These are phyloP conservation scores for Agrilus planipennis DNA, from an alignment of 1,140 invertebrate genomes.

Conservation along the genomic window DNA sequence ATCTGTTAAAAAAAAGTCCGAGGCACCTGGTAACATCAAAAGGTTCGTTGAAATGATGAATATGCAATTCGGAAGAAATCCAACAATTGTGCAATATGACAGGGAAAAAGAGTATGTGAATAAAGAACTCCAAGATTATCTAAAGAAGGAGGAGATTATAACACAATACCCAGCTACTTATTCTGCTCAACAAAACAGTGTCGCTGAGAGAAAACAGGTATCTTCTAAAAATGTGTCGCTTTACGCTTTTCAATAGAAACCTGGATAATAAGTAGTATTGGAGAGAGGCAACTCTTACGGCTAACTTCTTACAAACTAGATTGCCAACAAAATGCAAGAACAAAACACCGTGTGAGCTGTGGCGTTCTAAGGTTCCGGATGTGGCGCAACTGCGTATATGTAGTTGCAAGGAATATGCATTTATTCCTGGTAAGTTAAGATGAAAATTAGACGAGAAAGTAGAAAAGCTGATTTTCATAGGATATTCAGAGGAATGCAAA, in stretches of 20 bases:
- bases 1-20: constrained; percentile 27
- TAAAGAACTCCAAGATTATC: constrained; percentile 5
- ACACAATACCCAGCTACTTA: constrained; percentile 23
- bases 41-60: constrained; percentile 13
- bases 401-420: not conserved
- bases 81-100: constrained; percentile 11
- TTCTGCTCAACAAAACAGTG: constrained; percentile 35
- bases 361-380: not conserved
- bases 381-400: not conserved
- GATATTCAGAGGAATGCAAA: not conserved
- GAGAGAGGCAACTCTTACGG: too few species aligned
- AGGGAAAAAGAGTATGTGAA: constrained; percentile 12
- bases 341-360: constrained; percentile 4
- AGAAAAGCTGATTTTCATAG: not conserved
- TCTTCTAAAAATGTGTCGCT: constrained; percentile 28
- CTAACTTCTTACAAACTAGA: too few species aligned
- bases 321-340: constrained; percentile 22
- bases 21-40: constrained; percentile 20
- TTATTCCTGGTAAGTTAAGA: not conserved
- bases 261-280: too few species aligned
- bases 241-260: constrained; percentile 26
- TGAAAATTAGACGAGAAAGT: not conserved
- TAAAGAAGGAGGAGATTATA: constrained; percentile 13
- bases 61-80: constrained; percentile 4
- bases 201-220: constrained; percentile 34